Evolutionary conservation across 2,888 invertebrate genomes (phyloP).

Genomic region (Eudemis profundana): DNA sequence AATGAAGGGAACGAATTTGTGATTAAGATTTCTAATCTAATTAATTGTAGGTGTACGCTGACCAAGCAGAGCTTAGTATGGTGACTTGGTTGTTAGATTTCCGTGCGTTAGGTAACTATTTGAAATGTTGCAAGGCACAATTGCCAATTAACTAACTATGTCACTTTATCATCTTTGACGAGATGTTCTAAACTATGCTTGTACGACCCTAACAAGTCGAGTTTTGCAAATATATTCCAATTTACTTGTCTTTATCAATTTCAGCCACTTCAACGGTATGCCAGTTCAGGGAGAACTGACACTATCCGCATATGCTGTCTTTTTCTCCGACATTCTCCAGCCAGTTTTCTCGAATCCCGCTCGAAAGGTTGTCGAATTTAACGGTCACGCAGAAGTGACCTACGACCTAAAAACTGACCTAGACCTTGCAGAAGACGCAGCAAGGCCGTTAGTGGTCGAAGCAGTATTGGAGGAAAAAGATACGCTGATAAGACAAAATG

Average conservation of each 20-base stretch:
- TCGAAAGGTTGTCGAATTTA: slow-evolving; percentile 89
- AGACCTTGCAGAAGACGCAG: slow-evolving; percentile 90
- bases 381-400: slow-evolving; percentile 88
- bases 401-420: slow-evolving; percentile 91
- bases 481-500: slow-evolving; percentile 93
- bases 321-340: slow-evolving; percentile 91
- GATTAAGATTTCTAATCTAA: no score
- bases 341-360: slow-evolving; percentile 90
- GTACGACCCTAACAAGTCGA: neutral
- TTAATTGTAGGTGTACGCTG: no score
- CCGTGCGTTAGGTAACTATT: no score
- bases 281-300: slow-evolving; percentile 94
- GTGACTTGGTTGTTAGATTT: no score
- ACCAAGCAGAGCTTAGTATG: no score
- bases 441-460: slow-evolving; percentile 92
- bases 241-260: slow-evolving; percentile 34
- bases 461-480: slow-evolving; percentile 96
- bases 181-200: neutral
- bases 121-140: no score
- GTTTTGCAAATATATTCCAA: no score
- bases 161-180: no score
- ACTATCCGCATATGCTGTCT: slow-evolving; percentile 93
- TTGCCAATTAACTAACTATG: no score
- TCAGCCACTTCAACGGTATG: slow-evolving; percentile 93
- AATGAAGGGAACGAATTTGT: no score